phyloP scores from a whole-genome alignment of 2,797 vertebrate species.

The Anniella stebbinsi region DNA sequence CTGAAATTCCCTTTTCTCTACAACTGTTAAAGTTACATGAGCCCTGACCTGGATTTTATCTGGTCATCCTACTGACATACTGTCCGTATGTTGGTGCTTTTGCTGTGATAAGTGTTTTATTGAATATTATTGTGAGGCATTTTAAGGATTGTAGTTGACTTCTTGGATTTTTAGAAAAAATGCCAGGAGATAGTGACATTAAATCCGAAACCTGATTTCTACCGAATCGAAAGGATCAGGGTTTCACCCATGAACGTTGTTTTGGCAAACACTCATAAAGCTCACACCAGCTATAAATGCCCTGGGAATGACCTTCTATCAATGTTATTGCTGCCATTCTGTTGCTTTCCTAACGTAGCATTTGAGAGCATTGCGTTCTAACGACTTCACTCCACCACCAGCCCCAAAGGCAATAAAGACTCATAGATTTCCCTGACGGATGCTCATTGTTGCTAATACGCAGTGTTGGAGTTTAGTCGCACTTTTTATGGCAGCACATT shows the following conservation, averaged over 20 bases:
- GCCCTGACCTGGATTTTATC: too few relatives aligned
- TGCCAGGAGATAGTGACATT: not conserved
- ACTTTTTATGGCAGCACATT: constrained; percentile 2
- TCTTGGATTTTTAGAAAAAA: not conserved
- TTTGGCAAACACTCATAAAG: not conserved
- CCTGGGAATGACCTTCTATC: not conserved
- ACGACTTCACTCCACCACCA: rapidly evolving
- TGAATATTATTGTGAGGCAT: not conserved
- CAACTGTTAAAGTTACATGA: too few relatives aligned
- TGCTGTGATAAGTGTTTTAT: not conserved
- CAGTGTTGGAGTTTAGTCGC: not conserved
- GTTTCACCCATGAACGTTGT: not conserved
- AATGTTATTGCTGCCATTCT: not conserved
- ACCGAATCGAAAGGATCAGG: not conserved
- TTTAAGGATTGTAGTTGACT: not conserved
- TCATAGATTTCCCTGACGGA: constrained; percentile 28
- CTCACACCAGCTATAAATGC: not conserved
- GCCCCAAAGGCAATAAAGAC: not conserved
- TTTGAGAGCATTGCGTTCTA: not conserved
- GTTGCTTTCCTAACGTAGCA: not conserved
- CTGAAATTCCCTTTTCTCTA: too few relatives aligned
- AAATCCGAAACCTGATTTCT: not conserved
- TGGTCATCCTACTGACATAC: too few relatives aligned
- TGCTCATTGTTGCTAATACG: not conserved
- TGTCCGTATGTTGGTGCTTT: not conserved